Percentiles rank a stretch among this genome's conserved stretches.
These are phyloP conservation scores for Griposia aprilina DNA, from an alignment of 2,888 invertebrate species.

Conservation along the genomic window DNA sequence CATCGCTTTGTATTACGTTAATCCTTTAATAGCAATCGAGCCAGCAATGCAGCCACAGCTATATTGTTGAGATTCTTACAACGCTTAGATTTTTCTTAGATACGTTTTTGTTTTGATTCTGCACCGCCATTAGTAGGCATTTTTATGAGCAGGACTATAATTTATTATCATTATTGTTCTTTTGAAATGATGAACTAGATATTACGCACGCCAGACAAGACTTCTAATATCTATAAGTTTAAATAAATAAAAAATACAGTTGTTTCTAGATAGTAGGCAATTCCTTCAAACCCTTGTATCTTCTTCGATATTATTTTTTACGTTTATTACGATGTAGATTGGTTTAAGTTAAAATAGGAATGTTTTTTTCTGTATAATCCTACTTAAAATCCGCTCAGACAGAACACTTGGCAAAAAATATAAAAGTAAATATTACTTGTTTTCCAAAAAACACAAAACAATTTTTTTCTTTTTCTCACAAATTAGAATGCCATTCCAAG, in stretches of 20 bases:
- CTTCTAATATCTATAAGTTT: background rate
- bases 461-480: background rate
- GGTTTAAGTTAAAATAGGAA: background rate
- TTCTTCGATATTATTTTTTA: background rate
- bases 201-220: background rate
- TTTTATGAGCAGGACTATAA: background rate
- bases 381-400: background rate
- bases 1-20: slow-evolving; percentile 87
- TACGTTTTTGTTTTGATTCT: slow-evolving; percentile 10
- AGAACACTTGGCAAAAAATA: background rate
- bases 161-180: background rate
- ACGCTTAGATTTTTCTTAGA: slow-evolving; percentile 27
- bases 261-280: background rate
- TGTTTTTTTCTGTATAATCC: background rate
- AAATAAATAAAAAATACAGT: background rate
- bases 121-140: background rate
- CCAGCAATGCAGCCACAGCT: slow-evolving; percentile 69
- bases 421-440: background rate
- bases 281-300: background rate
- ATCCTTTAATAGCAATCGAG: slow-evolving; percentile 89
- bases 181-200: background rate
- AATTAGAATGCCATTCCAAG: slow-evolving; percentile 19
- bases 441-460: background rate
- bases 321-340: background rate
- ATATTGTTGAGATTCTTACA: slow-evolving; percentile 50